Evolutionary conservation across 2,888 invertebrate genomes (phyloP).

Genomic region (Sussaba pulchella): DNA sequence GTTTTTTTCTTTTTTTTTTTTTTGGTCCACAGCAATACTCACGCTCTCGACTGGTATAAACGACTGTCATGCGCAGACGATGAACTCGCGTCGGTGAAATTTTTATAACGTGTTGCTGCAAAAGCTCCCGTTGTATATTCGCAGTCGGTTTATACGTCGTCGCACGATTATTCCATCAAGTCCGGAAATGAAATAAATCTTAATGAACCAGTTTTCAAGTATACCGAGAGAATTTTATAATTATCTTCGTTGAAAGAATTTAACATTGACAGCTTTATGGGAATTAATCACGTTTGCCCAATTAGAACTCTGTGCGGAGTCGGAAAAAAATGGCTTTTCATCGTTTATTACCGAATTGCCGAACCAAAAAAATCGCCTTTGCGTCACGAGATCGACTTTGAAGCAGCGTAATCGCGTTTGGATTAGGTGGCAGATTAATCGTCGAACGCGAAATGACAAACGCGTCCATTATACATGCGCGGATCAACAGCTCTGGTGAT

Average conservation of each 20-base stretch:
- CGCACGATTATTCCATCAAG: no score
- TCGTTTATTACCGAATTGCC: background rate
- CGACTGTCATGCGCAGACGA: slow-evolving; percentile 47
- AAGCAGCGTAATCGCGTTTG: background rate
- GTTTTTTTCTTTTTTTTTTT: slow-evolving; percentile 46
- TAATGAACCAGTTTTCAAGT: no score
- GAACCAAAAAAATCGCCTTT: background rate
- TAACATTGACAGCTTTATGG: background rate
- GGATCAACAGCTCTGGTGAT: slow-evolving; percentile 3
- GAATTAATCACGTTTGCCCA: background rate
- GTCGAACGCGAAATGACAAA: background rate
- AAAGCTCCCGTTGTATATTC: no score
- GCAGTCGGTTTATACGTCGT: no score
- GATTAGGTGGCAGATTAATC: background rate
- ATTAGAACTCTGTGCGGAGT: background rate
- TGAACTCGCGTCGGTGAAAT: slow-evolving; percentile 11
- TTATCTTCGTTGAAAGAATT: no score
- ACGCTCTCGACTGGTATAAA: slow-evolving; percentile 17
- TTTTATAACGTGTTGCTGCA: no score
- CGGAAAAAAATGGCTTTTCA: background rate
- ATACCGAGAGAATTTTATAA: no score
- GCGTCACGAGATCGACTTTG: background rate
- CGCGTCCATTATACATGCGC: slow-evolving; percentile 1
- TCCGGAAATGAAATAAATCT: no score
- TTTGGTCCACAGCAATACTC: slow-evolving; percentile 27